Percentiles rank a stretch among this genome's conserved stretches.
Evolutionary conservation across 2,113 vertebrate species (phyloP).

Genomic region (Diglossa brunneiventris): DNA sequence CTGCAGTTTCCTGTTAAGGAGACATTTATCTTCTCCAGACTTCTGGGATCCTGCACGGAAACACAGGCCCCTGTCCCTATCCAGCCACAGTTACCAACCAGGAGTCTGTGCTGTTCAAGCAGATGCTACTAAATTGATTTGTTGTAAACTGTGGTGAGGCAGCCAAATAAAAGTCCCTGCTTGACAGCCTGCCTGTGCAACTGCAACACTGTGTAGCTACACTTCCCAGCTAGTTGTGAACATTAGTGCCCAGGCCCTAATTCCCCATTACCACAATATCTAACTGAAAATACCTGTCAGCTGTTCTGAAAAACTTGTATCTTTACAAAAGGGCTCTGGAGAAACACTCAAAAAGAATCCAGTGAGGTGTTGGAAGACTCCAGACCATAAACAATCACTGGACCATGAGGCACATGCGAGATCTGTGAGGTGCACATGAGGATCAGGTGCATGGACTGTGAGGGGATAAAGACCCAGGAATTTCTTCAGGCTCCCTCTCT

Average conservation of each 20-base stretch:
- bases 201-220: too few relatives aligned
- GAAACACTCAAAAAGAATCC: background rate
- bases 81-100: rapidly evolving
- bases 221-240: background rate
- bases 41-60: rapidly evolving
- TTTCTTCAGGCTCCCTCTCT: background rate
- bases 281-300: background rate
- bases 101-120: background rate
- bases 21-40: background rate
- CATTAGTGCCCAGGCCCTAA: background rate
- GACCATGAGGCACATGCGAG: background rate
- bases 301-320: background rate
- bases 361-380: background rate
- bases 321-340: background rate
- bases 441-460: background rate
- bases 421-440: rapidly evolving
- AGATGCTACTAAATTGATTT: background rate
- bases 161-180: background rate
- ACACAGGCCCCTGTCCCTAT: background rate
- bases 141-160: background rate
- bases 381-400: background rate
- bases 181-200: background rate
- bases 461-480: background rate
- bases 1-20: background rate
- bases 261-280: background rate